Evolutionary conservation across 2,797 vertebrate genomes (phyloP).

Genomic region (Brachymystax lenok): DNA sequence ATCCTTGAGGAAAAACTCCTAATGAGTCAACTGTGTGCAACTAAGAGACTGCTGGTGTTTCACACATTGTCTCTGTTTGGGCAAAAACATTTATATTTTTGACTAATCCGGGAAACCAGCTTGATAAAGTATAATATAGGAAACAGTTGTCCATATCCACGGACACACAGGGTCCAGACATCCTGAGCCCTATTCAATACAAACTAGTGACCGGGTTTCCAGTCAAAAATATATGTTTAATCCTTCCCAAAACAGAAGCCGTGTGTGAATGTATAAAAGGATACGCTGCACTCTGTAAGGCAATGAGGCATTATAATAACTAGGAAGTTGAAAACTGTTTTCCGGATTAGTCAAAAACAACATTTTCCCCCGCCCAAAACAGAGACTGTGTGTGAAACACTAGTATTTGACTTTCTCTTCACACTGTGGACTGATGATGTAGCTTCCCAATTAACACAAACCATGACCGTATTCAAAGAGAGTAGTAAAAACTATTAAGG

Average conservation of each 20-base stretch:
- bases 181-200: not conserved
- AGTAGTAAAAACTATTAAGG: not conserved
- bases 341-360: too few species aligned
- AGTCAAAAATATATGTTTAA: not conserved
- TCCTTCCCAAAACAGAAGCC: constrained; percentile 6
- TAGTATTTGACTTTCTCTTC: not conserved
- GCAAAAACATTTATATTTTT: too few species aligned
- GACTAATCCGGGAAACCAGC: not conserved
- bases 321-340: too few species aligned
- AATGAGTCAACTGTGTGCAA: too few species aligned
- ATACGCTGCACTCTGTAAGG: too few species aligned
- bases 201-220: not conserved
- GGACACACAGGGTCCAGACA: not conserved
- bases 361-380: too few species aligned
- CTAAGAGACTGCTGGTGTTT: too few species aligned
- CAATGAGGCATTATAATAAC: too few species aligned
- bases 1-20: too few species aligned
- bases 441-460: not conserved
- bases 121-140: not conserved
- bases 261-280: too few species aligned
- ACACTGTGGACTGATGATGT: not conserved
- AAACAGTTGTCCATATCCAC: not conserved
- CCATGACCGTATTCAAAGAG: not conserved
- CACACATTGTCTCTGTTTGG: too few species aligned
- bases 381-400: not conserved